A percentile compares a stretch with the other conserved stretches of the same genome.
These are phyloP conservation scores for Carlito syrichta DNA, from an alignment of 2,113 vertebrate genomes.

Conservation along the genomic window DNA sequence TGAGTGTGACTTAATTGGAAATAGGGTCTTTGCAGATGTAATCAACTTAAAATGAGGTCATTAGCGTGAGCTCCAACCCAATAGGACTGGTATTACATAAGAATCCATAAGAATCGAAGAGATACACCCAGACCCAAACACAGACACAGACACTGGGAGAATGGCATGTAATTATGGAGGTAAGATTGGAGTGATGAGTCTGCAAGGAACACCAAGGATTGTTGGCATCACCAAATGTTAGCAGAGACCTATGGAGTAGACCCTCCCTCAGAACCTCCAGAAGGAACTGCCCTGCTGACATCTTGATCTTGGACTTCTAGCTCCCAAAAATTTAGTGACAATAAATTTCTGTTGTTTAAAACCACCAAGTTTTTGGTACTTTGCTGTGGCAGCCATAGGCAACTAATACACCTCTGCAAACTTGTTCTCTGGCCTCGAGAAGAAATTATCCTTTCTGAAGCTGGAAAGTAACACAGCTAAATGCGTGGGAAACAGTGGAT, in stretches of 20 bases:
- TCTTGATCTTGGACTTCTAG: neutral
- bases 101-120: too few species aligned
- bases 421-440: neutral
- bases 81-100: neutral
- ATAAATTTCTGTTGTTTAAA: neutral
- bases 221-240: fast-evolving
- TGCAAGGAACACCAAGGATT: neutral
- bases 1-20: neutral
- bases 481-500: neutral
- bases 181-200: neutral
- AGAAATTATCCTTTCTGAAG: neutral
- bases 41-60: neutral
- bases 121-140: too few species aligned
- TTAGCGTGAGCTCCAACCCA: neutral
- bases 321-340: neutral
- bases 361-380: neutral
- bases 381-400: neutral
- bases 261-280: neutral
- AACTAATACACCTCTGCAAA: neutral
- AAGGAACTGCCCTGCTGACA: neutral
- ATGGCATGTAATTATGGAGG: neutral
- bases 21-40: neutral
- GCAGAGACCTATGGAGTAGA: neutral
- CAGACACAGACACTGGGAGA: neutral
- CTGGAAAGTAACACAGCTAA: neutral